phyloP scores from a whole-genome alignment of 1,140 invertebrate species.

The Drosophila parabipectinata region DNA sequence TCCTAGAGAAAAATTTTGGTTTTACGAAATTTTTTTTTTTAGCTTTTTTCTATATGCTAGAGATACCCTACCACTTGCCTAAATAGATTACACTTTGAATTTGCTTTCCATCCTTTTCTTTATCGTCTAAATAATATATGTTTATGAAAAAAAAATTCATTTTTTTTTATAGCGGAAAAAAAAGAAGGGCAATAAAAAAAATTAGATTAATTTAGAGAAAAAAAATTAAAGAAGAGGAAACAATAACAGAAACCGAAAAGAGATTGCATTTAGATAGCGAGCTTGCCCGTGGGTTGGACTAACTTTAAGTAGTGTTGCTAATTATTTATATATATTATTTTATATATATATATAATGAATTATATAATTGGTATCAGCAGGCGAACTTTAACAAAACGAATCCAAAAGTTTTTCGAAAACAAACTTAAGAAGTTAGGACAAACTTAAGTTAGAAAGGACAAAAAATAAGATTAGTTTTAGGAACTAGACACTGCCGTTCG shows the following conservation, averaged over 20 bases:
- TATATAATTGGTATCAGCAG: slow-evolving; percentile 6
- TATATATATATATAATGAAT: slow-evolving; percentile 22
- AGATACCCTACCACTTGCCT: slow-evolving; percentile 58
- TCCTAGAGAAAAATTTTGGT: slow-evolving; percentile 61
- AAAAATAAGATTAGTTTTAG: not conserved
- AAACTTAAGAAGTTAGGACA: too few species aligned
- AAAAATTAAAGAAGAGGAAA: not conserved
- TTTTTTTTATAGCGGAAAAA: too few species aligned
- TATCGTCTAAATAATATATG: not conserved
- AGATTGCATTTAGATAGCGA: slow-evolving; percentile 47
- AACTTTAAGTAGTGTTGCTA: slow-evolving; percentile 48
- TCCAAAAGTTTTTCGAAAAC: not conserved
- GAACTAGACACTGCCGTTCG: not conserved
- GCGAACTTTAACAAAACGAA: slow-evolving; percentile 10
- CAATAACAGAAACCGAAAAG: slow-evolving; percentile 40
- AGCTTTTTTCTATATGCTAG: slow-evolving; percentile 47
- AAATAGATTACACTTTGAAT: slow-evolving; percentile 45
- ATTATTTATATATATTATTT: slow-evolving; percentile 22
- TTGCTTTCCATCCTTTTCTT: slow-evolving; percentile 9
- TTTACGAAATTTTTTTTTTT: slow-evolving; percentile 45
- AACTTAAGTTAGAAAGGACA: not conserved
- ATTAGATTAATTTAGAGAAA: slow-evolving; percentile 19
- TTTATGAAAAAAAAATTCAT: too few species aligned
- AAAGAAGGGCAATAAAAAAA: slow-evolving; percentile 16
- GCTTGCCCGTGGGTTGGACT: slow-evolving; percentile 11